Evolutionary conservation across 2,888 invertebrate genomes (phyloP).

Genomic region (Listrodromus nycthemerus): DNA sequence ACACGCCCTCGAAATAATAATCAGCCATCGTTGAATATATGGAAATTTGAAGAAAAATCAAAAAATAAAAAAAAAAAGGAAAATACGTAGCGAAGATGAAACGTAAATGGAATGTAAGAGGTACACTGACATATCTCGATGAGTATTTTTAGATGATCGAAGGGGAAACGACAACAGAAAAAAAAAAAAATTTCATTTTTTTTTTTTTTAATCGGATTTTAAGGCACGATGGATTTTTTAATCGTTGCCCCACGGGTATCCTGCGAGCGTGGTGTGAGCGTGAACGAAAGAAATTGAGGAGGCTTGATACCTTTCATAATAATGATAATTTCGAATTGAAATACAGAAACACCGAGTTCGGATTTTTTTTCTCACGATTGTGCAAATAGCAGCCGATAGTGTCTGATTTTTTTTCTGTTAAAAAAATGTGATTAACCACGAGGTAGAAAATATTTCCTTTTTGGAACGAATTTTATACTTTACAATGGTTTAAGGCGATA

Average conservation of each 20-base stretch:
- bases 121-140: slow-evolving; percentile 63
- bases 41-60: not conserved
- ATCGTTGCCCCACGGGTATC: slow-evolving; percentile 63
- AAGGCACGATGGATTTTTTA: not conserved
- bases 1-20: slow-evolving; percentile 49
- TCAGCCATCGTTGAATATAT: slow-evolving; percentile 43
- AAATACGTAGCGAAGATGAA: slow-evolving; percentile 52
- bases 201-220: slow-evolving; percentile 1
- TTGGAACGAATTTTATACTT: not conserved
- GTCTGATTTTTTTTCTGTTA: not conserved
- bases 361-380: not conserved
- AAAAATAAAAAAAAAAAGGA: not conserved
- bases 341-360: not conserved
- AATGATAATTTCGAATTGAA: not conserved
- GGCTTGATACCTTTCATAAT: slow-evolving; percentile 30
- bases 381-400: not conserved
- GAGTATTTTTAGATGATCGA: slow-evolving; percentile 63
- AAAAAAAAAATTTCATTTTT: slow-evolving; percentile 9
- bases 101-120: slow-evolving; percentile 62
- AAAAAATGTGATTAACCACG: not conserved
- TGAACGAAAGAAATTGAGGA: slow-evolving; percentile 58
- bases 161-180: slow-evolving; percentile 48
- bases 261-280: slow-evolving; percentile 61
- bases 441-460: not conserved
- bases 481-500: not conserved